Base-by-base conservation (phyloP, 2,113 vertebrate species). In the Syrrhaptes paradoxus region DNA sequence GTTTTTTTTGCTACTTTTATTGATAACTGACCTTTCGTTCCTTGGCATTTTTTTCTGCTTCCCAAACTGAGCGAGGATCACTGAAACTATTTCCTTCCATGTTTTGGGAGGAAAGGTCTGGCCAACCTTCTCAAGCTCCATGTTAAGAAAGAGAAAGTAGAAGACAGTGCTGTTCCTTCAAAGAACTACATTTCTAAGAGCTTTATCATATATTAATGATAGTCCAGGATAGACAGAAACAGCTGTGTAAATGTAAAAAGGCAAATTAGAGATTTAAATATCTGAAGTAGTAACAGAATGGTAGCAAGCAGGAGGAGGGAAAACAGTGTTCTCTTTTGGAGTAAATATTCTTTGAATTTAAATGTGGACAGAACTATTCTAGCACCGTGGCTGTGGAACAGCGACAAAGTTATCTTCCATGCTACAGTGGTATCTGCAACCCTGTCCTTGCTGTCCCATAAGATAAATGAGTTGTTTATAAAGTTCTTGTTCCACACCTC, bases 401-500 rank as follows among this genome's bases (percentile, higher is more conserved):
- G 49, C 9, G 21, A 25, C 26, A 15, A 32, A 59, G 51, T n/a
- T 72, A 11, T 8, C 51, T 49, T 38, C 55, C 8, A 1, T 4
- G 28, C 25, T 81, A 8, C 26, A 4, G 32, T 13, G 24, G 29
- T n/a, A 34, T 31, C 38, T 45, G 22, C 58, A 61, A 16, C 71
- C 31, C 31, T 41, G 7, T 34, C 4, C 0, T 32, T 72, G 16
- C 19, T 57, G 26, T 46, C 32, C 14, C 3, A 0, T 11, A 9
- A 34, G 20, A 22, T 25, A 57, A 26, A 14, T 2, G 11, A 28
- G 32, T 63, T 24, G 16, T 77, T 72, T 62, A 19, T 29, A 26
- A 59, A 80, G 31, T 51, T 43, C 25, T 36, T 54, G 22, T 54
- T 54, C 34, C 29, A 26, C 2, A 6, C 28, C 24, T 31, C 2